Conservation (phyloP, 2,113 vertebrate species). For the Tautogolabrus adspersus region DNA sequence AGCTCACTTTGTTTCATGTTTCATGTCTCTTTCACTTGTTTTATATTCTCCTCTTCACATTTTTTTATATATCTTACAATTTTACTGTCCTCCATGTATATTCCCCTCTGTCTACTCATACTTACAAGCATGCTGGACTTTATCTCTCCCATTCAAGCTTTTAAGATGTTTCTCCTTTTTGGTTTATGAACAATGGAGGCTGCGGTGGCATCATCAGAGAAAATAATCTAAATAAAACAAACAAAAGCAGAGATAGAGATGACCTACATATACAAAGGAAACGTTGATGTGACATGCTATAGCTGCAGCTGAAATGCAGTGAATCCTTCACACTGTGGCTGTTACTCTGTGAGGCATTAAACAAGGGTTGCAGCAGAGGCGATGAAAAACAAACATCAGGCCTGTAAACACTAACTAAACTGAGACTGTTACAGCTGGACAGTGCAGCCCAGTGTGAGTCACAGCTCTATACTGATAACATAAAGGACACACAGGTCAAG, state of each 20-base stretch:
- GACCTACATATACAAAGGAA: conserved; percentile 38
- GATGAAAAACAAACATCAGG: conserved; percentile 47
- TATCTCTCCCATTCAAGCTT: background rate
- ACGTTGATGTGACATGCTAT: conserved; percentile 25
- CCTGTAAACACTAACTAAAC: conserved; percentile 28
- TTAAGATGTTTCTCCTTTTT: background rate
- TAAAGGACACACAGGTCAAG: conserved; percentile 34
- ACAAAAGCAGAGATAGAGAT: conserved; percentile 9
- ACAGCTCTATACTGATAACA: conserved; percentile 12
- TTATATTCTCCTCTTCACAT: background rate
- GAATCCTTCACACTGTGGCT: conserved; percentile 2
- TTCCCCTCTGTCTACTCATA: background rate
- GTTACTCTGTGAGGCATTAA: conserved; percentile 17
- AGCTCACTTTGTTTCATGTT: conserved; percentile 6
- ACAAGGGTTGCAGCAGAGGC: conserved; percentile 22
- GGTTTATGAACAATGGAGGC: conserved; percentile 20
- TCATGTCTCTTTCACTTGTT: background rate
- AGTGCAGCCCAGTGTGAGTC: conserved; percentile 9
- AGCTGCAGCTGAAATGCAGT: conserved; percentile 40
- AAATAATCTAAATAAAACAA: conserved; percentile 20
- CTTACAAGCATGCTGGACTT: no score
- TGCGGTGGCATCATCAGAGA: background rate
- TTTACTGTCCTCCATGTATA: no score
- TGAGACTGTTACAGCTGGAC: background rate
- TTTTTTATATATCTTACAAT: background rate